Evolutionary conservation across 2,797 vertebrate species (phyloP).

Genomic region (Enteromius treurensis): DNA sequence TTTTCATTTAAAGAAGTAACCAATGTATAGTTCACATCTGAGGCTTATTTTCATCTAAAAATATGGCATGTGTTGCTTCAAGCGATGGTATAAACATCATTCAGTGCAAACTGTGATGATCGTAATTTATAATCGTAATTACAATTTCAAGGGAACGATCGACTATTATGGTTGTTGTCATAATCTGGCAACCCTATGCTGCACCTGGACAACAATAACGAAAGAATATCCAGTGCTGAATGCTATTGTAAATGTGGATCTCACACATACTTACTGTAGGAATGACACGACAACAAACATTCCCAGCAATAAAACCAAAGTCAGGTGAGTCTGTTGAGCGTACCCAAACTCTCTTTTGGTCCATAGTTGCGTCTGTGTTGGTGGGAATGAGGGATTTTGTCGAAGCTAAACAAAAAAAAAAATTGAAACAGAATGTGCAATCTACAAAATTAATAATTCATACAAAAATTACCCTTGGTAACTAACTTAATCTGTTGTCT

Average conservation of each 20-base stretch:
- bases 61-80: too few species aligned
- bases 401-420: not conserved
- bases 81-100: too few species aligned
- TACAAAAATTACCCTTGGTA: slow-evolving; percentile 37
- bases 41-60: too few species aligned
- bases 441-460: not conserved
- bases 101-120: too few species aligned
- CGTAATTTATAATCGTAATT: too few species aligned
- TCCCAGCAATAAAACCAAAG: slow-evolving; percentile 66
- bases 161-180: too few species aligned
- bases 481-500: slow-evolving; percentile 53
- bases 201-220: not conserved
- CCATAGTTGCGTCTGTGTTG: slow-evolving; percentile 16
- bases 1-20: too few species aligned
- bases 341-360: not conserved
- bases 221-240: slow-evolving; percentile 7
- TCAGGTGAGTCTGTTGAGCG: slow-evolving; percentile 72
- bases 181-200: too few species aligned
- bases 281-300: slow-evolving; percentile 65
- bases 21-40: too few species aligned
- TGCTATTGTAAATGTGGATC: slow-evolving; percentile 67
- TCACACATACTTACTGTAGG: slow-evolving; percentile 68
- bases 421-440: not conserved
- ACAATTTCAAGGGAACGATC: too few species aligned
- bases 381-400: slow-evolving; percentile 29